Conservation (phyloP, 1,140 invertebrate species). For the Caenorhabditis briggsae region DNA sequence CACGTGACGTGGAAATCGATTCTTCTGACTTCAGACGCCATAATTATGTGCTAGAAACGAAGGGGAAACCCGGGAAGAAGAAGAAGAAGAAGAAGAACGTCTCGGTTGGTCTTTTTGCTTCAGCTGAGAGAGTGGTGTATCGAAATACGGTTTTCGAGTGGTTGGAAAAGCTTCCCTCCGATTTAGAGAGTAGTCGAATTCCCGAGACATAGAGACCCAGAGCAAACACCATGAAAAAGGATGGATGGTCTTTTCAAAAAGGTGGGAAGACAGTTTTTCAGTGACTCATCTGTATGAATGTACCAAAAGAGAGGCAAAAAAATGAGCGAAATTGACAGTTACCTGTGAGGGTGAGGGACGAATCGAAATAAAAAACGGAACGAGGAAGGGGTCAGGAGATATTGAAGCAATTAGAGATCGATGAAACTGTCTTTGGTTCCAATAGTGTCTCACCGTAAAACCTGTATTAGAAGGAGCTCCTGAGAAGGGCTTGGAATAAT, state of each 20-base stretch:
- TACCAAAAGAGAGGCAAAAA: slow-evolving; percentile 6
- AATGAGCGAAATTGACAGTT: slow-evolving; percentile 22
- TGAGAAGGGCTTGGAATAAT: too few species aligned
- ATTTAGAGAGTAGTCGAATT: neutral
- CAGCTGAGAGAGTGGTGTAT: slow-evolving; percentile 46
- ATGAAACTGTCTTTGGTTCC: neutral
- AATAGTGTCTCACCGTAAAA: too few species aligned
- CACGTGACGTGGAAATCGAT: neutral
- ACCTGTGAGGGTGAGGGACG: neutral
- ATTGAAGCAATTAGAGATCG: neutral
- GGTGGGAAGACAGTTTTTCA: slow-evolving; percentile 53
- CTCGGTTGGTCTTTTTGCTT: slow-evolving; percentile 20
- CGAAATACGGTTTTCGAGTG: slow-evolving; percentile 56
- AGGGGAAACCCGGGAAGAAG: neutral
- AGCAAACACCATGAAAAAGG: slow-evolving; percentile 24
- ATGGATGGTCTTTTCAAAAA: slow-evolving; percentile 43
- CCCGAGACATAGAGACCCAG: slow-evolving; percentile 6
- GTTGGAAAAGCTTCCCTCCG: slow-evolving; percentile 33
- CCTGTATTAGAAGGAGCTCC: too few species aligned
- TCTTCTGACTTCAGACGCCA: neutral
- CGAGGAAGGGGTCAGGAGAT: too few species aligned
- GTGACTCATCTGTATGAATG: slow-evolving; percentile 37
- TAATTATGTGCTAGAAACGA: slow-evolving; percentile 46
- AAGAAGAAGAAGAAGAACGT: neutral
- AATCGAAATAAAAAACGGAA: too few species aligned